Base-by-base conservation (phyloP, 2,113 vertebrate species). In the Alouatta palliata region DNA sequence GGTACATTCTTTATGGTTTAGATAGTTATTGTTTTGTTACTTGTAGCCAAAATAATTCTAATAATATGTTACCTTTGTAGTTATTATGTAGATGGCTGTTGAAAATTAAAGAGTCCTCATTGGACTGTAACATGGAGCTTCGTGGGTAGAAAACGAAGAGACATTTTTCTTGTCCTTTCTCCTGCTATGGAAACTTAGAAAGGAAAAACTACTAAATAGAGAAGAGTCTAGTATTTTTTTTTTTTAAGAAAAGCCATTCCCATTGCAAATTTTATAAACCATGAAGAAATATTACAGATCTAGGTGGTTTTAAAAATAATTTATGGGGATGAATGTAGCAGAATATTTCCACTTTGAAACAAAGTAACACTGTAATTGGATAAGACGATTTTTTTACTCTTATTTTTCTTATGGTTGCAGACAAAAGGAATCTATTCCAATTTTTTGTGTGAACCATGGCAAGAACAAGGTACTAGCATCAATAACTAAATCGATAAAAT, bases 341-440 rank as follows among this genome's bases (percentile, higher is more conserved):
- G 49, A 90, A 77, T 94, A 87, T 85, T 92, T 89, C 35, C 76
- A 82, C 21, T 96, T 87, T 94, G 80, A 93, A 92, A 85, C 45
- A n/a, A 19, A 43, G 25, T 66, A 73, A 68, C 43, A 32, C 91
- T 89, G 3, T 71, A 82, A 73, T 77, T 91, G 43, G 8, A 82
- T 87, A 45, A 82, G 30, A 32, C 49, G 49, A 52, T 12, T 45
- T 61, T 49, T 73, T 49, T 47, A 54, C n/a, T 91, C 21, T 58
- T 16, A 37, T 52, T 88, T 87, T 93, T 91, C 95, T 87, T 54
- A 84, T 81, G 19, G 25, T 75, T 30, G 27, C n/a, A 93, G n/a
- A 70, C 20, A 70, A 91, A 71, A 83, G 49, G 47, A 73, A n/a
- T 32, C 27, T 61, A 30, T 92, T 94, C 73, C n/a, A 83, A 58